These are phyloP conservation scores for Sebastes wilsoni DNA, from an alignment of 2,797 vertebrate species.

Conservation along the genomic window DNA sequence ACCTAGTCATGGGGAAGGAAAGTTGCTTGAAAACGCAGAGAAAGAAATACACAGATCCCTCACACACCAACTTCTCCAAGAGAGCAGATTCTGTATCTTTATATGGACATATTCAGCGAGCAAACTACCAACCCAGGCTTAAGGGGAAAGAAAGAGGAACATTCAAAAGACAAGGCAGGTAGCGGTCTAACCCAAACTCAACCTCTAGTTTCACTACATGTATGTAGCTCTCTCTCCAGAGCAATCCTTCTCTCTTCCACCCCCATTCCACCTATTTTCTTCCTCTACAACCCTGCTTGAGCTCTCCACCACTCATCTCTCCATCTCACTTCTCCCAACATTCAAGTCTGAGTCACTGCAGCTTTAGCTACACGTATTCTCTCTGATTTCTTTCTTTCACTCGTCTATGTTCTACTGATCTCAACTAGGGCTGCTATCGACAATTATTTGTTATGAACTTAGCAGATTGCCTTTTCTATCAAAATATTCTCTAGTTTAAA, in stretches of 20 bases:
- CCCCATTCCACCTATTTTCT: conserved; percentile 41
- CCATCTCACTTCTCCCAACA: conserved; percentile 40
- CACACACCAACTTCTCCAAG: background rate
- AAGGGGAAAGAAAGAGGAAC: background rate
- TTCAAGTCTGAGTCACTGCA: conserved; percentile 46
- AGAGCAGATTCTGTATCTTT: conserved; percentile 33
- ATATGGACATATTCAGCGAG: conserved; percentile 38
- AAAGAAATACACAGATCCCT: conserved; percentile 15
- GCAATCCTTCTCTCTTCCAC: conserved; percentile 27
- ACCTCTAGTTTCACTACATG: background rate
- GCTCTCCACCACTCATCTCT: conserved; percentile 30
- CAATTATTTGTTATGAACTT: background rate
- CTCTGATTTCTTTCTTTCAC: background rate
- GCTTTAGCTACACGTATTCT: conserved; percentile 6
- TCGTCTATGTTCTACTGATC: background rate
- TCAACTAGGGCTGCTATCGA: background rate
- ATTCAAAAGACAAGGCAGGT: conserved; percentile 28
- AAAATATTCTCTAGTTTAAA: background rate
- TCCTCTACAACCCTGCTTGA: conserved; percentile 23
- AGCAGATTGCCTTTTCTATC: background rate
- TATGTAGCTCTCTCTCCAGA: background rate
- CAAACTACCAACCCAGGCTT: conserved; percentile 12
- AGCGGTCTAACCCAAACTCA: background rate
- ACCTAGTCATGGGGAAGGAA: conserved; percentile 14
- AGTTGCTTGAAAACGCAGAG: conserved; percentile 4